Conservation (phyloP, 2,888 invertebrate genomes). For the Diabrotica balteata region DNA sequence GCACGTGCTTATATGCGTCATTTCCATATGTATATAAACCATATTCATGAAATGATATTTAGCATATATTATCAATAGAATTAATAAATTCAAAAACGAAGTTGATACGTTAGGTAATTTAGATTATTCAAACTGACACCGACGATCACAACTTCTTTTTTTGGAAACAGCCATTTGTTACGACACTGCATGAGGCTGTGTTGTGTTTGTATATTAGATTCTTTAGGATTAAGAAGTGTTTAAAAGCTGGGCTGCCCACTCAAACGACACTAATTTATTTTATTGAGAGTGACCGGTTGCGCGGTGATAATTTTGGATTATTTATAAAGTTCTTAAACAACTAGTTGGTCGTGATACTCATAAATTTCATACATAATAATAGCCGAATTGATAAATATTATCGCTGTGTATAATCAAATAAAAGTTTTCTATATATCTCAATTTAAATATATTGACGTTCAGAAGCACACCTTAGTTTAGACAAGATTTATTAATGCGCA, state of each 20-base stretch:
- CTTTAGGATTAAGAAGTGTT: constrained; percentile 61
- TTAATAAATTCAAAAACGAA: not conserved
- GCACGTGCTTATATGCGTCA: not conserved
- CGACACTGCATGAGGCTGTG: constrained; percentile 21
- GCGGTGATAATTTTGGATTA: constrained; percentile 30
- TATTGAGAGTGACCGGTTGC: constrained; percentile 30
- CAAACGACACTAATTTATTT: constrained; percentile 44
- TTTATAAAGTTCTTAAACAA: constrained; percentile 36
- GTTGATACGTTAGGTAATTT: constrained; percentile 2
- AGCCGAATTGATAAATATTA: constrained; percentile 14
- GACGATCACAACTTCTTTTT: constrained; percentile 5
- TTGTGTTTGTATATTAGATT: constrained; percentile 57
- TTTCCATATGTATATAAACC: not conserved
- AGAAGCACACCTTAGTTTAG: not conserved
- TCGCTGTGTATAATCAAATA: constrained; percentile 14
- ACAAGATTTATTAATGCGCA: not conserved
- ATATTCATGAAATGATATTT: too few species aligned
- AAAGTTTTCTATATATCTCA: constrained; percentile 9
- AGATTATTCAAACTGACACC: constrained; percentile 5
- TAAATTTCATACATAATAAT: constrained; percentile 24
- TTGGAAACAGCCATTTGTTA: constrained; percentile 35
- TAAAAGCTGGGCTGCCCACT: constrained; percentile 57
- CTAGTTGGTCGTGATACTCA: constrained; percentile 23
- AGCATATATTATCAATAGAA: too few species aligned
- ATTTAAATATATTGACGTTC: not conserved